phyloP scores from a whole-genome alignment of 37 sponge, comb jelly and placozoan species.

The Spongia lamella region DNA sequence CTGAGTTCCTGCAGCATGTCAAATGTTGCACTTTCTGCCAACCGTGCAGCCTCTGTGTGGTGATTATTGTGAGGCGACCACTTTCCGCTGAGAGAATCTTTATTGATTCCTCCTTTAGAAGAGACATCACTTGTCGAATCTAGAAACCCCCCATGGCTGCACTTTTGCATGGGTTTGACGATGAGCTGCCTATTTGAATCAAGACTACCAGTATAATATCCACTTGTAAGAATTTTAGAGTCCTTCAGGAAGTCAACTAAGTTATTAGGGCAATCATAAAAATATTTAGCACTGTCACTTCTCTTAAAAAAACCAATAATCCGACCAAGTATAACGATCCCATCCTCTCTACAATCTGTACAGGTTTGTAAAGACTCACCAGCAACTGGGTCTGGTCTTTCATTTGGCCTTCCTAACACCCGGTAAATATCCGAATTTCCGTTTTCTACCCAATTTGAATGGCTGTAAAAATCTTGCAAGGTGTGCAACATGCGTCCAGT shows the following conservation, averaged over 20 bases:
- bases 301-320: too few relatives aligned
- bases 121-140: constrained; percentile 2
- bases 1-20: constrained; percentile 13
- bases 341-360: constrained; percentile 10
- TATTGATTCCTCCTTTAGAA: constrained; percentile 41
- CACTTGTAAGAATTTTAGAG: constrained; percentile 30
- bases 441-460: constrained; percentile 56
- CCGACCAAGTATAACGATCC: background rate
- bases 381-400: constrained; percentile 19
- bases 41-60: constrained; percentile 6
- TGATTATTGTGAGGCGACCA: constrained; percentile 41
- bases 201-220: constrained; percentile 21
- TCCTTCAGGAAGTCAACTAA: background rate
- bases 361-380: constrained; percentile 12
- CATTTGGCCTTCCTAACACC: constrained; percentile 5
- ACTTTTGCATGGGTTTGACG: constrained; percentile 23
- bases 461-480: constrained; percentile 58
- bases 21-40: constrained; percentile 26
- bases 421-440: constrained; percentile 9
- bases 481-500: constrained; percentile 49
- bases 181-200: background rate
- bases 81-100: constrained; percentile 3
- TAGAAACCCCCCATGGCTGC: constrained; percentile 44
- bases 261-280: constrained; percentile 3
- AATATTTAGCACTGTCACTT: background rate